Evolutionary conservation across 2,888 invertebrate genomes (phyloP), one percentile per base, ranked within the genome.

Genomic region (Pristionchus entomophagus): DNA sequence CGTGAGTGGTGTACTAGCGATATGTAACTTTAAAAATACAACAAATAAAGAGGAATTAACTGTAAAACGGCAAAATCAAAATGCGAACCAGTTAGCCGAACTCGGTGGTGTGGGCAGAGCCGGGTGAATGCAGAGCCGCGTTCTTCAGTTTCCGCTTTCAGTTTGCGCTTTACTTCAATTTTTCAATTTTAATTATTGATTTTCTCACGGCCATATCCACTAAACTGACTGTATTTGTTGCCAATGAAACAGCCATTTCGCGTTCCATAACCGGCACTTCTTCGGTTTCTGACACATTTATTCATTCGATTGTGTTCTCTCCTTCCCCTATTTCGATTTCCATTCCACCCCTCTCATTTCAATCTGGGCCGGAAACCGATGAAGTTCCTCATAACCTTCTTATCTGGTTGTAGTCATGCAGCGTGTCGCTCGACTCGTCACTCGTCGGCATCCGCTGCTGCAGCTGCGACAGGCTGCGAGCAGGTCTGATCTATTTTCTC

Each of bases 31-130:
- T 2, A 19, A 65, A 35, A 32, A 35, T n/a, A 73, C 4, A 26
- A n/a, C 17, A 45, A 73, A 65, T 19, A 65, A 65, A 65, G 19
- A 65, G 35, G 65, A 41, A 73, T 26, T 41, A 73, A 32, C 26
- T 35, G 35, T 35, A 19, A 65, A 65, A 65, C 73, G 45, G 26
- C 14, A 22, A 73, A 38, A 73, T 19, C 41, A 5, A 41, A 35
- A 35, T 73, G 35, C 65, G 41, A 73, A 73, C 73, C n/a, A 73
- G 73, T 73, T 73, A 41, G 41, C 41, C 73, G 29, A 73, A 73
- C 73, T 73, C 73, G 41, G 56, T 45, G 22, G 73, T 73, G n/a
- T n/a, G n/a, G n/a, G n/a, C n/a, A n/a, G n/a, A n/a, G 73, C 32
- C n/a, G 3, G 1, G 12, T n/a, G 14, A 12, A 41, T 73, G 73